Percentiles rank a stretch among this genome's conserved stretches.
These are phyloP conservation scores for Paralichthys olivaceus DNA, from an alignment of 2,113 vertebrate species.

Conservation along the genomic window DNA sequence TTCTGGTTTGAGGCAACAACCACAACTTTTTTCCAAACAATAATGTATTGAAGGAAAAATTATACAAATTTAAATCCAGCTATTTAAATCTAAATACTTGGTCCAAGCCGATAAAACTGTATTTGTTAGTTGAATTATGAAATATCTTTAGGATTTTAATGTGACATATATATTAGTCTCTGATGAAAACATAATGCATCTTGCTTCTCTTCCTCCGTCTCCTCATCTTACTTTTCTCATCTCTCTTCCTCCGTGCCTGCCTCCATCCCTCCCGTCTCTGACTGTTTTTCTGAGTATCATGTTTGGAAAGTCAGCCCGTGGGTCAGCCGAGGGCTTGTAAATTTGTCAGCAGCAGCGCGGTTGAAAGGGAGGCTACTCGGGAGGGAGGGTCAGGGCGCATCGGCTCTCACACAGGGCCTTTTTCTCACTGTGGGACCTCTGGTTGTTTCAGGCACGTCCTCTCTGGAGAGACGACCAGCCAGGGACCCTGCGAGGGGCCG, in stretches of 20 bases:
- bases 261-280: slow-evolving; percentile 50
- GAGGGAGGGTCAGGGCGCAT: slow-evolving; percentile 63
- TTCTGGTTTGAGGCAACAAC: not conserved
- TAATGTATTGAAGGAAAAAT: slow-evolving; percentile 1
- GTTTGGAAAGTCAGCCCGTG: slow-evolving; percentile 72
- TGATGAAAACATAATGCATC: slow-evolving; percentile 1
- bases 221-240: slow-evolving; percentile 33
- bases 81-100: not conserved
- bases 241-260: slow-evolving; percentile 41
- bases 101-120: not conserved
- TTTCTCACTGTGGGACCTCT: slow-evolving; percentile 63
- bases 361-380: slow-evolving; percentile 83
- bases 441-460: slow-evolving; percentile 90
- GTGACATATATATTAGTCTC: not conserved
- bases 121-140: not conserved
- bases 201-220: slow-evolving; percentile 8
- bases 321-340: slow-evolving; percentile 75
- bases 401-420: slow-evolving; percentile 77
- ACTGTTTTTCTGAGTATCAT: slow-evolving; percentile 72
- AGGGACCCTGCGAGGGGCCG: slow-evolving; percentile 42
- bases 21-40: not conserved
- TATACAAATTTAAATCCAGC: not conserved
- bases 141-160: not conserved
- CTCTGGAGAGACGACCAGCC: slow-evolving; percentile 55
- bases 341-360: slow-evolving; percentile 83